Conservation (phyloP, 2,888 invertebrate species). For the Microdon myrmicae region DNA sequence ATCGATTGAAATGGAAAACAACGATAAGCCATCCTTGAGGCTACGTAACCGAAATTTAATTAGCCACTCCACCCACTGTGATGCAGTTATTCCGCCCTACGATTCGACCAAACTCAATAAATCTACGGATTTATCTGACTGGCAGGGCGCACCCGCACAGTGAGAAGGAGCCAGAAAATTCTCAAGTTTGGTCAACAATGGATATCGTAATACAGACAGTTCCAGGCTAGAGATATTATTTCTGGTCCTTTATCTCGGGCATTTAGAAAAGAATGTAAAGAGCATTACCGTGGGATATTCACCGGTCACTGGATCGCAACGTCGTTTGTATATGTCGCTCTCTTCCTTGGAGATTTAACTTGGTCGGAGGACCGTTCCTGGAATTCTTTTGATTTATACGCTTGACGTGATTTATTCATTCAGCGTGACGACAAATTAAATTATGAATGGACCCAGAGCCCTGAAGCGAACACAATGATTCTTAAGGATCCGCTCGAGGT, state of each 20-base stretch:
- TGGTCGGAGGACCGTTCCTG: neutral
- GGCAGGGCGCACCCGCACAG: slow-evolving; percentile 6
- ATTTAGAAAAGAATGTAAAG: slow-evolving; percentile 29
- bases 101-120: slow-evolving; percentile 13
- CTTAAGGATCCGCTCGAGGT: too few relatives aligned
- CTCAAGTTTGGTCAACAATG: slow-evolving; percentile 30
- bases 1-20: slow-evolving; percentile 36
- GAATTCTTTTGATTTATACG: slow-evolving; percentile 20
- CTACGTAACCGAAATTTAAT: slow-evolving; percentile 39
- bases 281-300: slow-evolving; percentile 31
- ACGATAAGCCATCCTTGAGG: slow-evolving; percentile 23
- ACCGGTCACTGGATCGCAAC: slow-evolving; percentile 28
- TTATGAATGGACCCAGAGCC: slow-evolving; percentile 25
- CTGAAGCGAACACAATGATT: too few relatives aligned
- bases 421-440: slow-evolving; percentile 24
- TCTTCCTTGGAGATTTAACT: neutral
- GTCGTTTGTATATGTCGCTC: slow-evolving; percentile 4
- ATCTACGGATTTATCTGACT: slow-evolving; percentile 15
- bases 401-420: slow-evolving; percentile 13
- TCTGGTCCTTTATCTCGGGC: neutral
- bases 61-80: slow-evolving; percentile 36
- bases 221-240: slow-evolving; percentile 11
- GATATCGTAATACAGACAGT: slow-evolving; percentile 28
- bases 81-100: neutral
- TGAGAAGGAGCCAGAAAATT: slow-evolving; percentile 5